phyloP scores from a whole-genome alignment of 2,888 invertebrate genomes.

The Aleiodes testaceus region DNA sequence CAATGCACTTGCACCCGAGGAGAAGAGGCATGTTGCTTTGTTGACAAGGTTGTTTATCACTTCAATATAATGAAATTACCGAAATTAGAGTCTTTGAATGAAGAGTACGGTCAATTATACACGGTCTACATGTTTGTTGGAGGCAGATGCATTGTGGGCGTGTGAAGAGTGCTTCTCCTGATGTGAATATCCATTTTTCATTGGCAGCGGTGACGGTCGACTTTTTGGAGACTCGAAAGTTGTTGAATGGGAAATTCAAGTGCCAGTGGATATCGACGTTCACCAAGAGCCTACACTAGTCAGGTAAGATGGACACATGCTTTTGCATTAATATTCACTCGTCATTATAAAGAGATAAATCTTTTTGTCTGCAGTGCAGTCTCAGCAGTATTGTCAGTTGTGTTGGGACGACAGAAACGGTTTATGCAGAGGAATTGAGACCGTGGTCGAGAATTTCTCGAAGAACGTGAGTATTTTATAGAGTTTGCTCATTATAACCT shows the following conservation, averaged over 20 bases:
- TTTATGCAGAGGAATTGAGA: constrained; percentile 54
- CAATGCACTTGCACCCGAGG: no score
- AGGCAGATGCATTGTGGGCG: neutral
- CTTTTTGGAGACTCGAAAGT: constrained; percentile 27
- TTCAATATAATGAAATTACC: constrained; percentile 4
- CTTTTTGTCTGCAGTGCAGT: constrained; percentile 58
- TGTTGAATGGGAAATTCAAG: constrained; percentile 67
- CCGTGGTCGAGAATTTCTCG: constrained; percentile 81
- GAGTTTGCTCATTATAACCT: no score
- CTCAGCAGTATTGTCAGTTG: constrained; percentile 63
- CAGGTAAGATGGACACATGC: constrained; percentile 58
- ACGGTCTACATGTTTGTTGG: no score
- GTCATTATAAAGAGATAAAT: no score
- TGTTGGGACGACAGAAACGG: constrained; percentile 53
- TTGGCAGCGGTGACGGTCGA: neutral
- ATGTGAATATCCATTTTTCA: neutral
- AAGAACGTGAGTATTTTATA: constrained; percentile 75
- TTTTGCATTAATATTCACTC: constrained; percentile 22
- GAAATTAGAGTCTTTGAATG: neutral
- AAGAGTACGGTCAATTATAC: neutral
- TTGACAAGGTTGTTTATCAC: constrained; percentile 15
- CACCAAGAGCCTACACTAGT: constrained; percentile 63
- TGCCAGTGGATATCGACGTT: constrained; percentile 59
- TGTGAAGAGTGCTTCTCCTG: neutral
- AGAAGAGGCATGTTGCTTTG: constrained; percentile 5